A percentile compares a stretch with the other conserved stretches of the same genome.
phyloP scores from a whole-genome alignment of 2,888 invertebrate species.

The Limulus polyphemus region DNA sequence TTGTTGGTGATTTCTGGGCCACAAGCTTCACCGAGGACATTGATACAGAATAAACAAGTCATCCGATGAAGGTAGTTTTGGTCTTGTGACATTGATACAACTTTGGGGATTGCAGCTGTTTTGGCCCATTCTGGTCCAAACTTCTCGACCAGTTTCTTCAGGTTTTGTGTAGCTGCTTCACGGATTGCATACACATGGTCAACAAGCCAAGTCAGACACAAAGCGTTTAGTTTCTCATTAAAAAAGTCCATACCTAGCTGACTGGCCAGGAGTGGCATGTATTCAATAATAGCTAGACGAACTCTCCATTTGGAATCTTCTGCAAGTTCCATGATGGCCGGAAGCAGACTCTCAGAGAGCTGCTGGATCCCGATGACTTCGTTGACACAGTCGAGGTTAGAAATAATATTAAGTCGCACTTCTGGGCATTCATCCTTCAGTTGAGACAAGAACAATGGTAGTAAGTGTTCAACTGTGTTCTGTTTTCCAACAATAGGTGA shows the following conservation, averaged over 20 bases:
- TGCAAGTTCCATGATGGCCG: constrained; percentile 95
- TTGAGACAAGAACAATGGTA: constrained; percentile 90
- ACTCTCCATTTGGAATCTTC: constrained; percentile 99
- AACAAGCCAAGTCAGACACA: constrained; percentile 98
- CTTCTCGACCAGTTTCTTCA: constrained; percentile 92
- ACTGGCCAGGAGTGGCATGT: constrained; percentile 96
- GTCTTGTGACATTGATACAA: constrained; percentile 68
- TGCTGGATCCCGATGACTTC: constrained; percentile 83
- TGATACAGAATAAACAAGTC: constrained; percentile 95
- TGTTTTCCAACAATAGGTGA: constrained; percentile 95
- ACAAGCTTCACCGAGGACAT: constrained; percentile 78
- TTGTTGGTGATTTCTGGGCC: constrained; percentile 87
- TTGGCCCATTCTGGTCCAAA: constrained; percentile 98
- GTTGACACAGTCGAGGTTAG: constrained; percentile 96
- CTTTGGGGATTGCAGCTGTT: constrained; percentile 89
- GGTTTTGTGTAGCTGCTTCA: constrained; percentile 92
- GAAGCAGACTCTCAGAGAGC: constrained; percentile 82
- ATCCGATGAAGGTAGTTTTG: constrained; percentile 96
- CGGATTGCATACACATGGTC: constrained; percentile 98
- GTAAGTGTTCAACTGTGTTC: constrained; percentile 89
- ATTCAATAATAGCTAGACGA: constrained; percentile 82
- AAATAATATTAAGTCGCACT: constrained; percentile 96
- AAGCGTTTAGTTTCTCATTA: constrained; percentile 88
- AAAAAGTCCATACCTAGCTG: constrained; percentile 96
- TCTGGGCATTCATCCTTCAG: constrained; percentile 98